Evolutionary conservation across 1,140 invertebrate genomes (phyloP).

Genomic region (Drosophila sechellia): DNA sequence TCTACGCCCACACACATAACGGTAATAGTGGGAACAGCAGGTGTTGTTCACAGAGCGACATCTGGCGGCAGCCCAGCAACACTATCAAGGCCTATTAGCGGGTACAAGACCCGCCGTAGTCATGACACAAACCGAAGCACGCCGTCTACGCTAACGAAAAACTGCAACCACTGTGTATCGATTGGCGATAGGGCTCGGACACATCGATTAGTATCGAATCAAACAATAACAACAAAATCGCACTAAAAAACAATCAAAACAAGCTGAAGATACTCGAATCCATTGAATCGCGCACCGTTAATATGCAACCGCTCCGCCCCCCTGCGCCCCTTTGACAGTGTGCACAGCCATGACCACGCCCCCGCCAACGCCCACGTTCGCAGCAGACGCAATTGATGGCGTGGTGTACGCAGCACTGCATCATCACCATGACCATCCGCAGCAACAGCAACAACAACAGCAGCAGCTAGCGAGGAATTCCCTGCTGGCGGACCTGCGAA

Average conservation of each 20-base stretch:
- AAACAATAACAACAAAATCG: not conserved
- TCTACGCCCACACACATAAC: slow-evolving; percentile 16
- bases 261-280: not conserved
- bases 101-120: not conserved
- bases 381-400: not conserved
- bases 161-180: not conserved
- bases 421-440: slow-evolving; percentile 9
- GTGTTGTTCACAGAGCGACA: not conserved
- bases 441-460: slow-evolving; percentile 48
- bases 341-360: slow-evolving; percentile 23
- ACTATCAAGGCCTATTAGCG: not conserved
- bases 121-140: not conserved
- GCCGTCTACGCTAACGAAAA: not conserved
- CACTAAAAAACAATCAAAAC: slow-evolving; percentile 16
- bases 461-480: slow-evolving; percentile 27
- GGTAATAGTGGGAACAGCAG: slow-evolving; percentile 27
- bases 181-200: no score
- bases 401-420: not conserved
- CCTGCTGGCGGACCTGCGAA: slow-evolving; percentile 44
- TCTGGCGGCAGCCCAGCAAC: not conserved
- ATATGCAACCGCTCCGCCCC: slow-evolving; percentile 8
- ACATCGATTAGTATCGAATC: no score
- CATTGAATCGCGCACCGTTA: slow-evolving; percentile 3
- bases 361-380: not conserved
- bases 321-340: slow-evolving; percentile 18